Evolutionary conservation across 92 coral and sea anemone genomes (phyloP), one percentile per base, ranked within the genome.

Genomic region (Umimayanthus kanabou): DNA sequence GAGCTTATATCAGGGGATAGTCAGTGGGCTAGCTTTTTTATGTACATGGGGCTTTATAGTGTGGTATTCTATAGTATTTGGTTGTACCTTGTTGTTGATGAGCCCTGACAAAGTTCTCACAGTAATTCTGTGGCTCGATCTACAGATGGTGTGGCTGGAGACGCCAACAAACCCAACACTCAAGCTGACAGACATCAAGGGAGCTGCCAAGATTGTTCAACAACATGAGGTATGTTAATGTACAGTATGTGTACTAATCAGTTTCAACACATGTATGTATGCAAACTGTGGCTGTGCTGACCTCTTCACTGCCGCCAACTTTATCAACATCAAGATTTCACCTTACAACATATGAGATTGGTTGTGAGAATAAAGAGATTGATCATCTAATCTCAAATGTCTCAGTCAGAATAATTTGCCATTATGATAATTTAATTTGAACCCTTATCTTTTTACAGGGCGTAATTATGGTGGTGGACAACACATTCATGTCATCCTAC

Each of bases 161-260:
- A 97, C 99, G n/a, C 99, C 99, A 43, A 97, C 99, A 53, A 97
- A 97, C 81, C 99, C 99, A 70, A 72, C 94, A 30, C 91, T 97
- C 70, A 97, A 95, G 89, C 78, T 97, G 89, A 92, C 93, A 76
- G 98, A 95, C 83, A 95, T 97, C 85, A 89, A 91, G 88, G 99
- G 90, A 10, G 95, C 93, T 50, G 91, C 99, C 15, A 91, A 97
- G 49, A 85, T 97, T 81, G 99, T 92, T 64, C 98, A 90, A 45
- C 86, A 95, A 88, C 96, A 93, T 71, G 91, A 97, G 94, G 99
- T 95, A 89, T 39, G 64, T 49, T 8, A 14, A 9, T n/a, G 2
- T 33, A 33, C 37, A 33, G 37, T 33, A 33, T 33, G 37, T 33
- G 37, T 33, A 33, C 37, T 33, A 33, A 33, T 33, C 37, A 18